Evolutionary conservation across 1,140 invertebrate species (phyloP).

Genomic region (Caenorhabditis remanei): DNA sequence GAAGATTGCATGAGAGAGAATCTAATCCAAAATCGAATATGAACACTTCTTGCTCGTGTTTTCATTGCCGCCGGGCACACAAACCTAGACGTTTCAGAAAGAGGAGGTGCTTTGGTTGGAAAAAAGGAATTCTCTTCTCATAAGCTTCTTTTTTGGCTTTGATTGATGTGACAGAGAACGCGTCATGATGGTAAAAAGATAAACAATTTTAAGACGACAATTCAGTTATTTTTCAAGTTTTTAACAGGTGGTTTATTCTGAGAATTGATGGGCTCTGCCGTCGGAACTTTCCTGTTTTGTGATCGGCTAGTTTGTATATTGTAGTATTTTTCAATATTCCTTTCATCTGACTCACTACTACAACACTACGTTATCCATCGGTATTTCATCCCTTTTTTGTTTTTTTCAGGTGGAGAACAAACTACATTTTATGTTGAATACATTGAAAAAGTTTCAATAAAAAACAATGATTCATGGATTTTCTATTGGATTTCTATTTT

Average conservation of each 20-base stretch:
- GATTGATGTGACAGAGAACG: slow-evolving; percentile 43
- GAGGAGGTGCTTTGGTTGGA: not conserved
- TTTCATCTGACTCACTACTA: no score
- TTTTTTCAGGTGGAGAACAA: no score
- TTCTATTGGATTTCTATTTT: no score
- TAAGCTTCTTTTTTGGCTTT: slow-evolving; percentile 48
- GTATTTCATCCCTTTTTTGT: no score
- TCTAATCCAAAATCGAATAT: slow-evolving; percentile 16
- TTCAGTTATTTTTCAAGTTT: not conserved
- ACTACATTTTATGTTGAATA: no score
- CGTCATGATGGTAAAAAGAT: slow-evolving; percentile 11
- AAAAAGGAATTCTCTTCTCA: slow-evolving; percentile 22
- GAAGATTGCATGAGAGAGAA: not conserved
- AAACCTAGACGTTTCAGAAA: slow-evolving; percentile 23
- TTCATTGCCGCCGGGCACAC: slow-evolving; percentile 37
- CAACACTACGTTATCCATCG: no score
- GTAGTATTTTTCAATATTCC: no score
- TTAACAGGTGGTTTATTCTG: not conserved
- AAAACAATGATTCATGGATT: not conserved
- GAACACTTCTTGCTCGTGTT: slow-evolving; percentile 39
- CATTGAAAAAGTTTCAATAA: not conserved
- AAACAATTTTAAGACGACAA: not conserved
- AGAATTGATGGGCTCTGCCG: no score
- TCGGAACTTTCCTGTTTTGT: not conserved
- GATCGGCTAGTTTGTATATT: no score